Evolutionary conservation across 2,797 vertebrate species (phyloP).

Genomic region (Helicolenus hilgendorfi): DNA sequence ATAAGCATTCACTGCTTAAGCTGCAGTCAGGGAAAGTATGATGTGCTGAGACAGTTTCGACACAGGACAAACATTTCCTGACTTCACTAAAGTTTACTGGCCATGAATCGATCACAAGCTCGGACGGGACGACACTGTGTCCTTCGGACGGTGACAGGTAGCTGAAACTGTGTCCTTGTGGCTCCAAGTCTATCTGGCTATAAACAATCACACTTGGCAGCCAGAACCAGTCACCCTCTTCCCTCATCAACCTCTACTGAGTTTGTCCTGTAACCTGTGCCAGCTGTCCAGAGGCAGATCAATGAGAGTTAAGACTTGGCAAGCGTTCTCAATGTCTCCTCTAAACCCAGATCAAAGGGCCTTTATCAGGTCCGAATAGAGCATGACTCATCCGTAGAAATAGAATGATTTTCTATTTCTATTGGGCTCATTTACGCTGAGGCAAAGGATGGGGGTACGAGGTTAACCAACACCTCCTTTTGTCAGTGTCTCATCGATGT

Average conservation of each 20-base stretch:
- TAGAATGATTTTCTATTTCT: neutral
- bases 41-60: slow-evolving; percentile 33
- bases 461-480: slow-evolving; percentile 24
- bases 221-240: slow-evolving; percentile 48
- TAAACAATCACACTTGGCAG: slow-evolving; percentile 82
- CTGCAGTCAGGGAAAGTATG: slow-evolving; percentile 16
- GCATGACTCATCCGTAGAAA: slow-evolving; percentile 25
- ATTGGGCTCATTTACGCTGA: neutral
- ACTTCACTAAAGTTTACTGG: slow-evolving; percentile 39
- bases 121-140: slow-evolving; percentile 8
- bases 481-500: slow-evolving; percentile 4
- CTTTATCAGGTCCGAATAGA: slow-evolving; percentile 66
- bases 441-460: slow-evolving; percentile 15
- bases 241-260: slow-evolving; percentile 71
- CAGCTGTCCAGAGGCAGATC: slow-evolving; percentile 81
- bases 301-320: slow-evolving; percentile 83
- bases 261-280: slow-evolving; percentile 84
- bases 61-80: slow-evolving; percentile 45
- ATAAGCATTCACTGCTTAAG: slow-evolving; percentile 28
- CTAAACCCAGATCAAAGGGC: slow-evolving; percentile 73
- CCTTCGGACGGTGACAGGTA: slow-evolving; percentile 57
- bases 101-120: slow-evolving; percentile 42
- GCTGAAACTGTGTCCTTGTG: slow-evolving; percentile 70
- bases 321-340: slow-evolving; percentile 69
- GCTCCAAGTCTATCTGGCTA: slow-evolving; percentile 57